Evolutionary conservation across 2,888 invertebrate species (phyloP), one percentile per base, ranked within the genome.

Genomic region (Calameuta filiformis): DNA sequence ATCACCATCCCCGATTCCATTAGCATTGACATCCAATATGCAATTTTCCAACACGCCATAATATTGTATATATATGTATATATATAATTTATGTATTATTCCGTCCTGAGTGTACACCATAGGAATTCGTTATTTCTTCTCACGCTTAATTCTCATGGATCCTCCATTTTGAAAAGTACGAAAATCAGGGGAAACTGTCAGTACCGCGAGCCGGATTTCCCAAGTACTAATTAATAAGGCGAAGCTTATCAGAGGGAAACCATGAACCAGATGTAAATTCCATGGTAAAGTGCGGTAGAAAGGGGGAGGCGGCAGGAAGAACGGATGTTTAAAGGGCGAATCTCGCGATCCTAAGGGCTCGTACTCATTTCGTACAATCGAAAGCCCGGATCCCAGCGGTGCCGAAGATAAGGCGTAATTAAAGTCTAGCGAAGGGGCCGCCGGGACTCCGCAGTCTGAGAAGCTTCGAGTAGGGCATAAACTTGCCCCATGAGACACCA

Each of bases 391-490:
- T 71, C 71, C 71, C 71, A 33, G 12, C 71, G 6, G 33, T 71
- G 68, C 73, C 78, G 35, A 71, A 75, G 77, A 79, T 83, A 86
- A 82, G 82, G 82, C 79, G 84, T 81, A 83, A 86, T 86, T 86
- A 80, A 83, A 83, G 83, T 82, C 81, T 76, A 23, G 35, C 37
- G 34, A 71, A 71, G 71, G 71, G 31, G 23, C 33, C 30, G 31
- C 11, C 12, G 12, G 31, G 31, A 71, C 71, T 34, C 6, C 68
- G 76, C 56, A 76, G 34, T 30, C 33, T 37, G 33, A 74, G 35
- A 74, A 74, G 74, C 37, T 69, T 73, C 71, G 68, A 78, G 79
- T 71, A 79, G 79, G 79, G 75, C 79, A 82, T 81, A 84, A 83
- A 85, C 80, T 83, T 79, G 77, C 83, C 80, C 81, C 79, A 75